Percentiles rank a stretch among this genome's conserved stretches.
Conservation (phyloP, 2,797 vertebrate species). For the Myotis findleyi region DNA sequence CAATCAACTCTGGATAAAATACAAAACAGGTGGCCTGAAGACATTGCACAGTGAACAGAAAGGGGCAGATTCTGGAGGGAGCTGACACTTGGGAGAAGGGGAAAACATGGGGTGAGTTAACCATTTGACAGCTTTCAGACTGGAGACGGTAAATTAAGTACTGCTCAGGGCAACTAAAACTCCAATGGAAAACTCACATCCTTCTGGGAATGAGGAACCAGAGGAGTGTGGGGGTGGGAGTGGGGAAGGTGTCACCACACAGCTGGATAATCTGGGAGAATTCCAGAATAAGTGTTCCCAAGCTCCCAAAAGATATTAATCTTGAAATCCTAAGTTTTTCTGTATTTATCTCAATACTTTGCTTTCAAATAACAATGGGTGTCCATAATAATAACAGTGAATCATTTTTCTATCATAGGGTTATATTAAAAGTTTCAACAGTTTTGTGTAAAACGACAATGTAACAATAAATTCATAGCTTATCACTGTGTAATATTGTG, state of each 20-base stretch:
- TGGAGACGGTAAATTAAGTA: neutral
- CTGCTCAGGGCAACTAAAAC: neutral
- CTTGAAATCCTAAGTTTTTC: constrained; percentile 17
- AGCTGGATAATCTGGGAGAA: neutral
- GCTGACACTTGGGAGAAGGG: neutral
- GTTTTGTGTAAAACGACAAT: neutral
- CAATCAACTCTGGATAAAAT: neutral
- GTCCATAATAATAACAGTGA: neutral
- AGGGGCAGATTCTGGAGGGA: neutral
- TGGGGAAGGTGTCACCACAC: neutral
- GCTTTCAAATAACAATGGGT: constrained; percentile 20
- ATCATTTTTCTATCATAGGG: neutral
- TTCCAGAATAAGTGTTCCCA: neutral
- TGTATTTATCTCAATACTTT: constrained; percentile 17
- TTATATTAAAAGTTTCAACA: neutral
- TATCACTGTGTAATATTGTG: neutral
- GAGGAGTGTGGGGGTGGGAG: neutral
- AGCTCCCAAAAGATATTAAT: neutral
- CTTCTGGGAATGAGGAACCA: neutral
- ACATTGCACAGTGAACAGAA: neutral
- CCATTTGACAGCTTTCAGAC: neutral
- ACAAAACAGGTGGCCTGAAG: neutral
- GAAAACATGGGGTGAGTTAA: neutral
- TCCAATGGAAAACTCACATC: neutral
- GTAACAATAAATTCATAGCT: constrained; percentile 2